Base-by-base conservation (phyloP, 2,888 invertebrate species). In the Eupithecia vulgata region DNA sequence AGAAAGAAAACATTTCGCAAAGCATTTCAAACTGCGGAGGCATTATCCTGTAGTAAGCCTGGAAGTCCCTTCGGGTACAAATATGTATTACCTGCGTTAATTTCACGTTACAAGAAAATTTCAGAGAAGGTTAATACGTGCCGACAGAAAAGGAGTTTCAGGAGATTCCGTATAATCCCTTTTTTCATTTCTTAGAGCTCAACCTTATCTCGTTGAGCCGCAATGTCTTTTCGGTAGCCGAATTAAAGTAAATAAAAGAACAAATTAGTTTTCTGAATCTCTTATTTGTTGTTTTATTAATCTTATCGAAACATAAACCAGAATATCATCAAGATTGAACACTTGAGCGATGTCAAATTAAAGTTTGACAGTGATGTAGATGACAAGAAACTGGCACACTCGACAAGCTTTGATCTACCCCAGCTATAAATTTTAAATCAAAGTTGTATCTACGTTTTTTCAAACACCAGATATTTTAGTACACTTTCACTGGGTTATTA, bases 381-480 rank as follows among this genome's bases (percentile, higher is more conserved):
- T 30, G 80, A 79, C 83, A 84, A 84, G 83, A 81, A 81, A 79
- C 80, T 82, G 80, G 81, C 82, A 80, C 81, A 78, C 78, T 83
- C 79, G 75, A 81, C 78, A 80, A 79, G 83, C 88, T 88, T 88
- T 88, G 87, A 88, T 87, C 83, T 85, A 72, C 66, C 65, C 70
- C 62, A 65, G 67, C 72, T 71, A 70, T 70, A 67, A 72, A 75
- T 70, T 67, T 68, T 45, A 59, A 67, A 68, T 66, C 52, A 40
- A 62, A 62, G 65, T 35, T 70, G 42, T 61, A 42, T 4, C 17
- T 67, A 52, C 48, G 8, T 42, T 71, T 42, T 59, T 30, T 61
- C 37, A 42, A 67, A 52, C 62, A 71, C 48, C 37, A 65, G 21
- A 48, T 25, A 40, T 45, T 67, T 40, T n/a, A 34, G 40, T 37